Percentiles rank a stretch among this genome's conserved stretches.
Evolutionary conservation across 2,888 invertebrate species (phyloP).

Genomic region (Protonemura montana): DNA sequence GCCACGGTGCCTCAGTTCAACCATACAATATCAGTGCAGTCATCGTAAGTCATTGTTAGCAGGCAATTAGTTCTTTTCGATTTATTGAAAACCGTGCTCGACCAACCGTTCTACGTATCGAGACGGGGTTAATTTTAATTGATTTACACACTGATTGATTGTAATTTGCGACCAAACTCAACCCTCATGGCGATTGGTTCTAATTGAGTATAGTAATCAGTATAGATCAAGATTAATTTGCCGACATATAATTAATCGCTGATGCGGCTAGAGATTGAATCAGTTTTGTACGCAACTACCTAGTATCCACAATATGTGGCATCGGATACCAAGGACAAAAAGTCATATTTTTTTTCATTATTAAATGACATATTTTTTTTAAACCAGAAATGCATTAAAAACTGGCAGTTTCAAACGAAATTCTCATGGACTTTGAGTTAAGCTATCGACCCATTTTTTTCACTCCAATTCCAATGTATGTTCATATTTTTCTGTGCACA

Average conservation of each 20-base stretch:
- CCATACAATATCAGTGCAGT: too few species aligned
- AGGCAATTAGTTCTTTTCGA: background rate
- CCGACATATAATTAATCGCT: slow-evolving; percentile 12
- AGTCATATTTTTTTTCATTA: too few species aligned
- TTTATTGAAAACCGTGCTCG: slow-evolving; percentile 1
- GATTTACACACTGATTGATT: slow-evolving; percentile 21
- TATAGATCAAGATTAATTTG: slow-evolving; percentile 35
- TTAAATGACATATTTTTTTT: too few species aligned
- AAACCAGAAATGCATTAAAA: too few species aligned
- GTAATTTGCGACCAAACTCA: slow-evolving; percentile 22
- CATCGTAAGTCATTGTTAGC: slow-evolving; percentile 16
- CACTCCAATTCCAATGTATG: background rate
- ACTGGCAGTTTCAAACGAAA: too few species aligned
- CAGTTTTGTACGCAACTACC: background rate
- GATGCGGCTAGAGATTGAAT: background rate
- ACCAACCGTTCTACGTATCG: background rate
- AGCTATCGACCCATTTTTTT: background rate
- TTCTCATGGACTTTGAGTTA: too few species aligned
- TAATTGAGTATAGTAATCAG: slow-evolving; percentile 26
- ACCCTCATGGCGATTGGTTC: slow-evolving; percentile 30
- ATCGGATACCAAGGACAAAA: too few species aligned
- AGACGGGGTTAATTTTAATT: slow-evolving; percentile 17
- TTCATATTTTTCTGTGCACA: background rate
- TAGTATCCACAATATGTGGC: background rate
- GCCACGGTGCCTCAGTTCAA: too few species aligned